These are phyloP conservation scores for Catharus fuscescens DNA, from an alignment of 2,113 vertebrate genomes.

Conservation along the genomic window DNA sequence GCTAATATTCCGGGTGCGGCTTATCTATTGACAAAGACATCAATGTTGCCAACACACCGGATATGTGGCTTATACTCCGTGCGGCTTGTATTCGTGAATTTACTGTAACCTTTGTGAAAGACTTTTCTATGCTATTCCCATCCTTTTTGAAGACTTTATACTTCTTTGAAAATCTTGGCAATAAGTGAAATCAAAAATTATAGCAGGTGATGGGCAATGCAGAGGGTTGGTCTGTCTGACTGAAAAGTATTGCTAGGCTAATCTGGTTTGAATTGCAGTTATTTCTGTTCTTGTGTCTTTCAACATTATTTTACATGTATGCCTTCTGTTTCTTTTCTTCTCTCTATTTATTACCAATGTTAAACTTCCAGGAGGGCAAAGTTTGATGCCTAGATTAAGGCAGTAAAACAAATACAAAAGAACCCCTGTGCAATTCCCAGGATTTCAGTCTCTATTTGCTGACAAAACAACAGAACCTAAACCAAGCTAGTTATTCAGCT, in stretches of 20 bases:
- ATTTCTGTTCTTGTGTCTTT: not conserved
- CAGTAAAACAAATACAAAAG: not conserved
- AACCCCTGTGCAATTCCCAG: not conserved
- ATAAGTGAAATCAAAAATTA: not conserved
- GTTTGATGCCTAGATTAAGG: not conserved
- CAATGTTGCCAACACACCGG: too few relatives aligned
- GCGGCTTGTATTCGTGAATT: too few relatives aligned
- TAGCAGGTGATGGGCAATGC: not conserved
- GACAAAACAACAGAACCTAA: not conserved
- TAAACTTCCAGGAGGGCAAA: not conserved
- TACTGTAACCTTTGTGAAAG: not conserved
- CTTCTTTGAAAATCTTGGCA: not conserved
- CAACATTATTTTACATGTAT: not conserved
- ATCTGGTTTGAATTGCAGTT: not conserved
- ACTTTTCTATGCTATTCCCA: not conserved
- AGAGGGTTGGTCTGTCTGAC: not conserved
- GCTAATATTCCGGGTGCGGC: too few relatives aligned
- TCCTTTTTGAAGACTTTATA: not conserved
- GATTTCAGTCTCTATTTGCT: not conserved
- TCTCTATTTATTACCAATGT: not conserved
- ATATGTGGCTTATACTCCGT: too few relatives aligned
- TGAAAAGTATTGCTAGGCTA: not conserved
- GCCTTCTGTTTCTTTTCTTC: not conserved
- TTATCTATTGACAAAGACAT: too few relatives aligned
- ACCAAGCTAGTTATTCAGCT: not conserved